Evolutionary conservation across 2,888 invertebrate species (phyloP), one percentile per base, ranked within the genome.

Genomic region (Belgica antarctica): DNA sequence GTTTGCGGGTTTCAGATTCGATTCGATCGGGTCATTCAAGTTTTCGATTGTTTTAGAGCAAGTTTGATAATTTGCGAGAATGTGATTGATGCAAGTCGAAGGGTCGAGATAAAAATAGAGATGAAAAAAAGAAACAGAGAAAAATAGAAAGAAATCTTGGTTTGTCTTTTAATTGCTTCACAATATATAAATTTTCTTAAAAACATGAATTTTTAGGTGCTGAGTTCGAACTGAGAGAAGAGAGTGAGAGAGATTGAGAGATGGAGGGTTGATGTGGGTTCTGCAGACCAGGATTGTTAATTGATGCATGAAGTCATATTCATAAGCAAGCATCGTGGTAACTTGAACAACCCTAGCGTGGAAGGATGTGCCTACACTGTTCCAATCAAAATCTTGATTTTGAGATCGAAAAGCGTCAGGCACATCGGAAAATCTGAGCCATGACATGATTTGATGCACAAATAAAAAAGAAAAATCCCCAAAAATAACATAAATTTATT

Each of bases 11-110:
- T n/a, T n/a, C n/a, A 31, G 69, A 59, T 63, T 63, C 36, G 10
- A 63, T 47, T 41, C 24, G 34, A 36, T 71, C 62, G 70, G 70
- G 71, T 66, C 72, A n/a, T 69, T 62, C 25, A 28, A 62, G 24
- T 28, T 12, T 15, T 15, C 8, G 62, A 31, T 62, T 17, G 31
- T 12, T 31, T 62, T 62, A 22, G 22, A 24, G 63, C n/a, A n/a
- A n/a, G n/a, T n/a, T n/a, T n/a, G n/a, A n/a, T n/a, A n/a, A n/a
- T 61, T 61, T 61, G 61, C 28, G 61, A 61, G 61, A 61, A 28
- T 61, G 25, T 61, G 52, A 19, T 59, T 24, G n/a, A 59, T 59
- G 59, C 27, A 25, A 34, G 19, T 27, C 31, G 31, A 28, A 61
- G 34, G 19, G 62, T 68, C 57, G 68, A n/a, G n/a, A 52, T 57